Percentiles rank a stretch among this genome's conserved stretches.
phyloP scores from a whole-genome alignment of 2,888 invertebrate genomes.

The Dasypolia templi region DNA sequence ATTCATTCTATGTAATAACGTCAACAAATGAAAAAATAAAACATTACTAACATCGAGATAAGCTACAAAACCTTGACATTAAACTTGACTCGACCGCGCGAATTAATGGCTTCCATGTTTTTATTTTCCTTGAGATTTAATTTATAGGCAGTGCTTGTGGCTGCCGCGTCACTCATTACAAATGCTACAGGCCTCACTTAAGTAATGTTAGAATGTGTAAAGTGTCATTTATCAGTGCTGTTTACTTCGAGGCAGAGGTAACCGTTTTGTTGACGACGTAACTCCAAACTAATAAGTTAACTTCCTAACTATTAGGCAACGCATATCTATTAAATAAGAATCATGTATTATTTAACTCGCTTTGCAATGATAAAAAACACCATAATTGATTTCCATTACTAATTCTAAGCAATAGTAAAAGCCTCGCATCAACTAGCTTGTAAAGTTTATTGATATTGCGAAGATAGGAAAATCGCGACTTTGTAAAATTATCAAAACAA shows the following conservation, averaged over 20 bases:
- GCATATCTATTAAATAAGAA: conserved; percentile 49
- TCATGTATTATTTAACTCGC: conserved; percentile 33
- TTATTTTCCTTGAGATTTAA: conserved; percentile 91
- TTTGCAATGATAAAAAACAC: conserved; percentile 17
- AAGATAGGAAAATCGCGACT: conserved; percentile 44
- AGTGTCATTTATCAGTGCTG: conserved; percentile 88
- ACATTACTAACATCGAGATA: conserved; percentile 89
- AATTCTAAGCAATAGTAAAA: conserved; percentile 21
- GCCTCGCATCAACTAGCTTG: conserved; percentile 21
- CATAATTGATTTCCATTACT: conserved; percentile 32
- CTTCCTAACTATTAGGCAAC: no score
- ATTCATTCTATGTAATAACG: conserved; percentile 84
- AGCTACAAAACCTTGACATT: conserved; percentile 90
- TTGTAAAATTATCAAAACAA: conserved; percentile 71
- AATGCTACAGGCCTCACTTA: conserved; percentile 83
- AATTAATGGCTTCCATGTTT: conserved; percentile 91
- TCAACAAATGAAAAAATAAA: conserved; percentile 85
- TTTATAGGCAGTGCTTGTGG: conserved; percentile 87
- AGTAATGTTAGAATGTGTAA: conserved; percentile 87
- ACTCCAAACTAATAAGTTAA: conserved; percentile 64
- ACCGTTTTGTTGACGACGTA: conserved; percentile 80
- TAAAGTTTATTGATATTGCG: conserved; percentile 46
- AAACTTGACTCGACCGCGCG: conserved; percentile 90
- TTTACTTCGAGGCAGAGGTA: conserved; percentile 80
- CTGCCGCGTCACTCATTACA: conserved; percentile 88